Percentiles rank a stretch among this genome's conserved stretches.
These are phyloP conservation scores for Ceratosolen fusciceps DNA, from an alignment of 1,140 invertebrate genomes.

Conservation along the genomic window DNA sequence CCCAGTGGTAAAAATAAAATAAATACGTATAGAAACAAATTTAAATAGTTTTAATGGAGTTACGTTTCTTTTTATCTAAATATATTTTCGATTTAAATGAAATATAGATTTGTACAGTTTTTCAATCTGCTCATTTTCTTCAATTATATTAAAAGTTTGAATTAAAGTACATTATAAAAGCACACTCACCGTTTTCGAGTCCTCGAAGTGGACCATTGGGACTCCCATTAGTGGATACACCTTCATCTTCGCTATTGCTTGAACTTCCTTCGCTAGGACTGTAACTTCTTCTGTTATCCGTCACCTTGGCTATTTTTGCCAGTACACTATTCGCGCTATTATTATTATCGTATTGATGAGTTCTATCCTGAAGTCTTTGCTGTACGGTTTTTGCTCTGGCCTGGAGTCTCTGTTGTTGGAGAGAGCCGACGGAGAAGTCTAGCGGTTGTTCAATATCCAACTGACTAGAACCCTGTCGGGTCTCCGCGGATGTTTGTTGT, in stretches of 20 bases:
- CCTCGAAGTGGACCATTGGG: slow-evolving; percentile 65
- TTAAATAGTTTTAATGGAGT: too few relatives aligned
- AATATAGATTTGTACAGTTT: too few relatives aligned
- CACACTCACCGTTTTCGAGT: slow-evolving; percentile 63
- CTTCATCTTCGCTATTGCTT: slow-evolving; percentile 68
- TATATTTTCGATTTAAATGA: too few relatives aligned
- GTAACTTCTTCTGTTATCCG: slow-evolving; percentile 62
- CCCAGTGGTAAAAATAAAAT: too few relatives aligned
- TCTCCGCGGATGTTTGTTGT: slow-evolving; percentile 42
- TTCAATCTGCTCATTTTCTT: too few relatives aligned
- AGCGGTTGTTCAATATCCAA: slow-evolving; percentile 67
- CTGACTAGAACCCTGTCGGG: slow-evolving; percentile 51
- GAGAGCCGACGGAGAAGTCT: slow-evolving; percentile 68
- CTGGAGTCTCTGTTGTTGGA: slow-evolving; percentile 63
- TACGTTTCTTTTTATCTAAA: too few relatives aligned
- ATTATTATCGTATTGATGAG: slow-evolving; percentile 63
- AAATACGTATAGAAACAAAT: too few relatives aligned
- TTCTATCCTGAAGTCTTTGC: slow-evolving; percentile 10
- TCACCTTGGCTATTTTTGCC: slow-evolving; percentile 53
- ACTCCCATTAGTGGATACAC: slow-evolving; percentile 68
- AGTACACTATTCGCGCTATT: slow-evolving; percentile 58
- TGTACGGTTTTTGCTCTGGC: slow-evolving; percentile 17
- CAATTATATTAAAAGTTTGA: too few relatives aligned
- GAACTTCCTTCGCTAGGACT: slow-evolving; percentile 67
- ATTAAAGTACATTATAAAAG: too few relatives aligned